These are phyloP conservation scores for Cancer borealis DNA, from an alignment of 2,888 invertebrate species.

Conservation along the genomic window DNA sequence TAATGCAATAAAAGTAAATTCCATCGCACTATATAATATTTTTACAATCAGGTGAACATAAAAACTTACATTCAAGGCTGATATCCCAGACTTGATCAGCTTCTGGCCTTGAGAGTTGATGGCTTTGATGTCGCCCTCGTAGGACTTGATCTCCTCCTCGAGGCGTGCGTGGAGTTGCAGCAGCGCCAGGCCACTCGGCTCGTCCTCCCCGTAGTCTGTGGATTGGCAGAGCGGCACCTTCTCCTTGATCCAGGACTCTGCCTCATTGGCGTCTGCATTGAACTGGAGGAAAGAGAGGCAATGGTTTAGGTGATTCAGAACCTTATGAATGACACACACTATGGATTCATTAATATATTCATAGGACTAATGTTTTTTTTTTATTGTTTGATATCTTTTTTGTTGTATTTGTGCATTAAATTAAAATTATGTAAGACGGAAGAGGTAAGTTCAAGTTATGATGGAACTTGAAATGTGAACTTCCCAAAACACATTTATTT, in stretches of 20 bases:
- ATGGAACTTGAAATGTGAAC: no score
- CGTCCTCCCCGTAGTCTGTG: slow-evolving; percentile 94
- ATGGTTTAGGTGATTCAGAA: background rate
- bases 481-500: no score
- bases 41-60: background rate
- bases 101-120: slow-evolving; percentile 89
- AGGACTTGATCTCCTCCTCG: slow-evolving; percentile 93
- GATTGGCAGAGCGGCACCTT: slow-evolving; percentile 94
- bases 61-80: slow-evolving; percentile 83
- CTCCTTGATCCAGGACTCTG: slow-evolving; percentile 98
- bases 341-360: background rate
- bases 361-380: no score
- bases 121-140: slow-evolving; percentile 90
- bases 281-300: slow-evolving; percentile 79
- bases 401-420: no score
- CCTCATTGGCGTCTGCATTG: slow-evolving; percentile 98
- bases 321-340: no score
- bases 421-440: no score
- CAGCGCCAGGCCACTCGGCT: slow-evolving; percentile 92
- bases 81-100: slow-evolving; percentile 88
- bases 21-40: no score
- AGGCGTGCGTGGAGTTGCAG: slow-evolving; percentile 92
- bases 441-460: no score
- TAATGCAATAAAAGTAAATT: background rate
- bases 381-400: no score